Evolutionary conservation across 2,888 invertebrate species (phyloP), one percentile per base, ranked within the genome.

Genomic region (Orthosia gothica): DNA sequence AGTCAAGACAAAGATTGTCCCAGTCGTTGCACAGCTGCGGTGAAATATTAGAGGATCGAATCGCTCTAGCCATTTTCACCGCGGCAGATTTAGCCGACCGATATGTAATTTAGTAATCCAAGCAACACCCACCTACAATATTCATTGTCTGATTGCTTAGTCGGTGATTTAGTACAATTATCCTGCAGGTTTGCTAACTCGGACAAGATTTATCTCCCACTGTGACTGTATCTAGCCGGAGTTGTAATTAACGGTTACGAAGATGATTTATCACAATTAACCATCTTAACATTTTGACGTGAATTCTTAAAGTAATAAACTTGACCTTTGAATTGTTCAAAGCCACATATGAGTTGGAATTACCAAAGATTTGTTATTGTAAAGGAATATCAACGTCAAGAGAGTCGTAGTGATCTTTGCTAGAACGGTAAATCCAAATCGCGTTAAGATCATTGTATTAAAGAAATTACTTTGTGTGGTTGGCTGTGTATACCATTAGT

Each of bases 101-200:
- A 94, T 93, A 93, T 93, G 91, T 92, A 91, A 92, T 93, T 94
- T 93, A 93, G 91, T 91, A 92, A 93, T 92, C 90, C 90, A 87
- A 89, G 84, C 89, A 89, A 94, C 95, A 93, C 95, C 95, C 95
- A 95, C 95, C 89, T 91, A 87, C 87, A 91, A 91, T 90, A 92
- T 93, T 92, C 91, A 92, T 91, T 92, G 92, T 93, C 91, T 91
- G 92, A 93, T 93, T 93, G 93, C 93, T 92, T 89, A 91, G 89
- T 89, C 90, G 88, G 91, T 94, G 94, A 95, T 95, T 96, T 94
- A 95, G 88, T 93, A 89, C 92, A 92, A 93, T 93, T 94, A 94
- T 94, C 91, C 89, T 88, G 85, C 86, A 91, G 89, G 90, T 92
- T 93, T 90, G 90, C 93, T 92, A 93, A 94, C 90, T 91, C 87